These are phyloP conservation scores for Pangasius djambal DNA, from an alignment of 2,797 vertebrate genomes.

Conservation along the genomic window DNA sequence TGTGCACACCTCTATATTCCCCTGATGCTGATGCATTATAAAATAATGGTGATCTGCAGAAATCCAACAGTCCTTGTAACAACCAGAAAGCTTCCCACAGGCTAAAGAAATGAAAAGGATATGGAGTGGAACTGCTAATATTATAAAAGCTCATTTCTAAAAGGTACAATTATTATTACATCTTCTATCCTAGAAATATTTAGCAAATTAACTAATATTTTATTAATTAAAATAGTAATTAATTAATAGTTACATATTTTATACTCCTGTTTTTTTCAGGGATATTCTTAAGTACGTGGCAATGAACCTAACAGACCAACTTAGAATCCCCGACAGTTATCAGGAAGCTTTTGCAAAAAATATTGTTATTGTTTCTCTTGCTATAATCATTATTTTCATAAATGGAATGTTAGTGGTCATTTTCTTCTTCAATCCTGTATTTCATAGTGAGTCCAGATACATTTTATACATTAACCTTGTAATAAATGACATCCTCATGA, in stretches of 20 bases:
- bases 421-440: constrained; percentile 60
- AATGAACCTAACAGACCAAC: constrained; percentile 40
- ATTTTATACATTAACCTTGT: constrained; percentile 75
- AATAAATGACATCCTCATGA: constrained; percentile 72
- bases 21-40: constrained; percentile 26
- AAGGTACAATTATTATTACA: neutral
- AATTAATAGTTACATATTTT: neutral
- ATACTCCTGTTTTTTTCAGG: neutral
- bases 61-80: neutral
- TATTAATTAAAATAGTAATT: neutral
- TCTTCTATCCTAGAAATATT: neutral
- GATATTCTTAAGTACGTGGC: neutral
- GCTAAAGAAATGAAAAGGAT: neutral
- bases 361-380: constrained; percentile 66
- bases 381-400: constrained; percentile 72
- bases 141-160: neutral
- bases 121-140: neutral
- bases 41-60: neutral
- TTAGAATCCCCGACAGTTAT: constrained; percentile 60
- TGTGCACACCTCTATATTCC: constrained; percentile 12
- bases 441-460: constrained; percentile 68
- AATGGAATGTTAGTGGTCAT: constrained; percentile 69
- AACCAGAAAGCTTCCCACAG: neutral
- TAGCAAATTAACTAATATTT: neutral
- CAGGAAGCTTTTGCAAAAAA: constrained; percentile 70